Base-by-base conservation (phyloP, 1,140 invertebrate species). In the Semibalanus balanoides region DNA sequence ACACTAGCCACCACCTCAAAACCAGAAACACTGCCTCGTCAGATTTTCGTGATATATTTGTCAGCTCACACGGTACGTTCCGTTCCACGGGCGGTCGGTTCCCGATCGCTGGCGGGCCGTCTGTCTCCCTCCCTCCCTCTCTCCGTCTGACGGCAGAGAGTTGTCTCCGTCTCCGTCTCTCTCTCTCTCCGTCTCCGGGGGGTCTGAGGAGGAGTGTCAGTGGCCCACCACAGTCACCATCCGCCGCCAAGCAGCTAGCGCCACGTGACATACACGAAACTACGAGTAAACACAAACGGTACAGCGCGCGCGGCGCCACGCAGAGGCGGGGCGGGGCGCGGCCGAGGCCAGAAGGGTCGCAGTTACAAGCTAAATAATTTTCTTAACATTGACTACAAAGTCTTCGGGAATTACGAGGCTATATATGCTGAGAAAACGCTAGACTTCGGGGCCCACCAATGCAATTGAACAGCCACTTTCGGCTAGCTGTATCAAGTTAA, bases 341-440 rank as follows among this genome's bases (percentile, higher is more conserved):
- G 35, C 22, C 7, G 1, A 1, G 51, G 51, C 22, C 22, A 14
- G 14, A 64, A 11, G 3, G 51, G 11, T 64, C 22, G 51, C 51
- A 25, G 22, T 64, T 64, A 64, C 51, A 64, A 64, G 51, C 51
- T 14, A 25, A 64, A 64, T 14, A 25, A 64, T 22, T 64, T 64
- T 64, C 51, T 64, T 64, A 64, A 64, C 51, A 64, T 64, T 19
- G 51, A 64, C 51, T 64, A 64, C 51, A 25, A 64, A 64, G 51
- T 64, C 51, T 64, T 64, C 51, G 51, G 51, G 51, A 64, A 64
- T 64, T 64, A 64, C 51, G 51, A 64, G 51, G 51, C 51, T 64
- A 64, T 64, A 64, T 64, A 64, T 40, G 35, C 51, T 64, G 51
- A 64, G 51, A 64, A 64, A 22, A 64, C 51, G 51, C 51, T 64